These are phyloP conservation scores for Caenorhabditis tropicalis DNA, from an alignment of 1,140 invertebrate species.

Conservation along the genomic window DNA sequence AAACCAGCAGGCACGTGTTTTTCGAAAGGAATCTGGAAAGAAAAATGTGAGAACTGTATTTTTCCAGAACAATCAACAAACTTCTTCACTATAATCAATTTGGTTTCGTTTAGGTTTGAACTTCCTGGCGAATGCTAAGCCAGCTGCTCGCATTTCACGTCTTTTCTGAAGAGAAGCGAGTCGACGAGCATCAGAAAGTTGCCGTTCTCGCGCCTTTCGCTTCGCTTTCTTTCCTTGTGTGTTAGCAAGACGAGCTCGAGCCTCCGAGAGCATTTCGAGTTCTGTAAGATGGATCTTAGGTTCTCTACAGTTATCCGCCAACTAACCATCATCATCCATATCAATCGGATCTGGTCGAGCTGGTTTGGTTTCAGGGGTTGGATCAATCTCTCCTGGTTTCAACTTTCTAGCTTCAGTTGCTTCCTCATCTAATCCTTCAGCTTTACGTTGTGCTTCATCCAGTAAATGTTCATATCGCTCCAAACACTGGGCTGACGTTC, in stretches of 20 bases:
- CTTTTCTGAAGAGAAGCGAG: constrained; percentile 94
- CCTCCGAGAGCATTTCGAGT: constrained; percentile 98
- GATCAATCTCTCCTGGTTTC: constrained; percentile 98
- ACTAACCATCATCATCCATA: constrained; percentile 80
- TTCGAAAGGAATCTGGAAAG: constrained; percentile 69
- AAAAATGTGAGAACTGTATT: constrained; percentile 75
- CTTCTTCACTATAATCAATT: constrained; percentile 96
- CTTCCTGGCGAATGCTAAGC: constrained; percentile 81
- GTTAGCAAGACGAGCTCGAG: constrained; percentile 93
- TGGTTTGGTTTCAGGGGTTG: constrained; percentile 98
- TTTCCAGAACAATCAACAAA: constrained; percentile 78
- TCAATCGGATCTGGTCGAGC: constrained; percentile 98
- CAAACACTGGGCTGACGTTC: constrained; percentile 96
- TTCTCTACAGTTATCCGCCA: constrained; percentile 73
- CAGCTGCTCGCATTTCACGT: constrained; percentile 92
- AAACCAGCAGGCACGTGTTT: constrained; percentile 69
- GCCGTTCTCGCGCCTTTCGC: constrained; percentile 93
- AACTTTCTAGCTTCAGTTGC: constrained; percentile 92
- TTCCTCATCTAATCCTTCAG: constrained; percentile 87
- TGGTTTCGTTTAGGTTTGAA: constrained; percentile 78
- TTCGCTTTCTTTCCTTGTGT: constrained; percentile 99
- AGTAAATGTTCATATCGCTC: constrained; percentile 83
- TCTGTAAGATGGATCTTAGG: constrained; percentile 76
- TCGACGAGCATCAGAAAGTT: constrained; percentile 93
- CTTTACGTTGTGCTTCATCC: constrained; percentile 97